A percentile compares a stretch with the other conserved stretches of the same genome.
Conservation (phyloP, 2,113 vertebrate genomes). For the Petaurus breviceps region DNA sequence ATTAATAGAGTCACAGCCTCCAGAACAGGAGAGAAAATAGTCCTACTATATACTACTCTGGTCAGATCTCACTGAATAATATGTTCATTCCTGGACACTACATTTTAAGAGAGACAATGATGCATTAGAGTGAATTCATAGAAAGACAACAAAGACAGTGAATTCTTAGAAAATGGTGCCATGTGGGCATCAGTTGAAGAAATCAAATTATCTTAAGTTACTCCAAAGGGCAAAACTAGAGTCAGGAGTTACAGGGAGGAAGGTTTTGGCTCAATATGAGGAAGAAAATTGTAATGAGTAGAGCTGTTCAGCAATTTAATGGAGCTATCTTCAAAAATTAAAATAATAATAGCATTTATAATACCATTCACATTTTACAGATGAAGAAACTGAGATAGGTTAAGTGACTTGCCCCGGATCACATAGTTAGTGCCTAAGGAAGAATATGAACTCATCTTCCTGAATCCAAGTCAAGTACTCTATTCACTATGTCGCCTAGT, state of each 20-base stretch:
- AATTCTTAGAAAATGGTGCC: not conserved
- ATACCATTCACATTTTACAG: not conserved
- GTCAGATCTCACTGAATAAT: not conserved
- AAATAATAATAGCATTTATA: not conserved
- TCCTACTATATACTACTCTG: not conserved
- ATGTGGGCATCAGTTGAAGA: not conserved
- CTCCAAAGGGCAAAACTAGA: not conserved
- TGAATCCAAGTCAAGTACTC: not conserved
- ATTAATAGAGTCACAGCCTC: not conserved
- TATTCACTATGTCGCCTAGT: not conserved
- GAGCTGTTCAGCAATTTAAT: not conserved
- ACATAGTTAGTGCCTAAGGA: not conserved
- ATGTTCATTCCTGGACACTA: not conserved
- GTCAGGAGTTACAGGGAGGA: not conserved
- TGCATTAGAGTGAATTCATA: not conserved
- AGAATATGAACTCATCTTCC: not conserved
- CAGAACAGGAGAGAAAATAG: not conserved
- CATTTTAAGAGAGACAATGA: not conserved
- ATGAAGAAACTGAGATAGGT: not conserved
- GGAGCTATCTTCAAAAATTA: not conserved
- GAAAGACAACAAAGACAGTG: not conserved
- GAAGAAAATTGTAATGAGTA: not conserved
- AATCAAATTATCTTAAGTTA: not conserved
- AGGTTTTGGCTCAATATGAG: not conserved
- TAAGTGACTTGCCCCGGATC: not conserved